Conservation (phyloP, 53 echinoderm and acorn worm genomes). For the Crossaster papposus region DNA sequence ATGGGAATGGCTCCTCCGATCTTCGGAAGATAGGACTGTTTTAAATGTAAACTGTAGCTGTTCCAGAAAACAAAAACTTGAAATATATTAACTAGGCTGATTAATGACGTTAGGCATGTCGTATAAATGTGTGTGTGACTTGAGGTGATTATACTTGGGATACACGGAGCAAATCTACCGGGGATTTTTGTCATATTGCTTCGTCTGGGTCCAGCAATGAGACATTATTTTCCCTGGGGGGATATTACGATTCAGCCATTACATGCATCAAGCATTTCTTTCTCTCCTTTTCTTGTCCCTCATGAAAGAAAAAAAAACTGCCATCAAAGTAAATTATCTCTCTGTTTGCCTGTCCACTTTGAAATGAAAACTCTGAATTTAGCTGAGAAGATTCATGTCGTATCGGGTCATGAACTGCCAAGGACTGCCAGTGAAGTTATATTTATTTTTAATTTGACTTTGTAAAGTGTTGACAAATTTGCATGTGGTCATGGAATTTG, state of each 20-base stretch:
- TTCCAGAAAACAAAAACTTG: too few species aligned
- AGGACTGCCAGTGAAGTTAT: too few species aligned
- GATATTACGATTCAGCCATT: neutral
- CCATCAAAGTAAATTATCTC: neutral
- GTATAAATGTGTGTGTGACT: neutral
- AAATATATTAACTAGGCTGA: slow-evolving; percentile 40
- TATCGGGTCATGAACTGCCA: too few species aligned
- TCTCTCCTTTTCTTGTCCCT: neutral
- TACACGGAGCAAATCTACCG: slow-evolving; percentile 1
- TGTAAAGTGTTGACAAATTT: too few species aligned
- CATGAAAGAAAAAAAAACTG: neutral
- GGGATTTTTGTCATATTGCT: neutral
- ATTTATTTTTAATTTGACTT: too few species aligned
- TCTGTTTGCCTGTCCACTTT: neutral
- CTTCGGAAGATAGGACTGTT: neutral
- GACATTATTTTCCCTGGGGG: slow-evolving; percentile 6
- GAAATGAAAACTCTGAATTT: neutral
- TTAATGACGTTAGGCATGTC: slow-evolving; percentile 32
- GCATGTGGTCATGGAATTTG: too few species aligned
- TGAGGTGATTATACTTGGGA: neutral
- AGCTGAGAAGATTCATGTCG: neutral
- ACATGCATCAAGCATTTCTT: neutral
- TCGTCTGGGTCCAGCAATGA: slow-evolving; percentile 9
- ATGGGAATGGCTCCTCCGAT: neutral
- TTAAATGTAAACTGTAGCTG: slow-evolving; percentile 9